These are phyloP conservation scores for Aphelenchoides besseyi DNA, from an alignment of 1,140 invertebrate genomes.

Conservation along the genomic window DNA sequence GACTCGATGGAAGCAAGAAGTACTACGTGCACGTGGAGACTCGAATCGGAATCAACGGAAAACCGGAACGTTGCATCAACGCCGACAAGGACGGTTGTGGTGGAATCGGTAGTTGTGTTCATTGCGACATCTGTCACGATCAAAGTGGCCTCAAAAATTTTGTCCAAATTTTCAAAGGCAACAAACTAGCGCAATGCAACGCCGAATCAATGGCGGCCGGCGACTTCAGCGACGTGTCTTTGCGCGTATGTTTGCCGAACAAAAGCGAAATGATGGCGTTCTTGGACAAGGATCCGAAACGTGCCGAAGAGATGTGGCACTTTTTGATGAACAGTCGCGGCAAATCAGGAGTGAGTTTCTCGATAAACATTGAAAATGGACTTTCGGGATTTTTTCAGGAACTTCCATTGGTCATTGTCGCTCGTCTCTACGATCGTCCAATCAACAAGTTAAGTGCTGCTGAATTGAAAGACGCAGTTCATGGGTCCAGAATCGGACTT, in stretches of 20 bases:
- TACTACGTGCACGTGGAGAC: constrained; percentile 52
- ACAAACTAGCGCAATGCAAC: constrained; percentile 43
- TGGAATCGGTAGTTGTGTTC: constrained; percentile 51
- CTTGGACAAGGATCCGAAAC: constrained; percentile 45
- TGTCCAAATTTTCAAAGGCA: constrained; percentile 46
- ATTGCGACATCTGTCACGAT: constrained; percentile 48
- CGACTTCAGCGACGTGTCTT: constrained; percentile 43
- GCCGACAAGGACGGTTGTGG: constrained; percentile 48
- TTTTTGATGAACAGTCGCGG: constrained; percentile 42
- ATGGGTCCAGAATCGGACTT: constrained; percentile 47
- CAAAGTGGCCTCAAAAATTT: constrained; percentile 47
- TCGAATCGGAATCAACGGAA: constrained; percentile 50
- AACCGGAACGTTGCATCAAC: constrained; percentile 50
- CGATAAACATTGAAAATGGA: no score
- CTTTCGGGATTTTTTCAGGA: no score
- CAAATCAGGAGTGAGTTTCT: constrained; percentile 41
- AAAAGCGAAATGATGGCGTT: constrained; percentile 49
- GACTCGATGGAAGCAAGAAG: constrained; percentile 43
- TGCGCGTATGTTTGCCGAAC: constrained; percentile 46
- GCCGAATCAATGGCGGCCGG: constrained; percentile 40
- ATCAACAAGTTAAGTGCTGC: constrained; percentile 47
- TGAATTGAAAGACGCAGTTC: constrained; percentile 43
- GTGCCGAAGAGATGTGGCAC: constrained; percentile 48
- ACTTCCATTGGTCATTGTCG: constrained; percentile 46
- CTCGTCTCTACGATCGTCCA: constrained; percentile 44